phyloP scores from a whole-genome alignment of 2,888 invertebrate species.

The Pecten maximus region DNA sequence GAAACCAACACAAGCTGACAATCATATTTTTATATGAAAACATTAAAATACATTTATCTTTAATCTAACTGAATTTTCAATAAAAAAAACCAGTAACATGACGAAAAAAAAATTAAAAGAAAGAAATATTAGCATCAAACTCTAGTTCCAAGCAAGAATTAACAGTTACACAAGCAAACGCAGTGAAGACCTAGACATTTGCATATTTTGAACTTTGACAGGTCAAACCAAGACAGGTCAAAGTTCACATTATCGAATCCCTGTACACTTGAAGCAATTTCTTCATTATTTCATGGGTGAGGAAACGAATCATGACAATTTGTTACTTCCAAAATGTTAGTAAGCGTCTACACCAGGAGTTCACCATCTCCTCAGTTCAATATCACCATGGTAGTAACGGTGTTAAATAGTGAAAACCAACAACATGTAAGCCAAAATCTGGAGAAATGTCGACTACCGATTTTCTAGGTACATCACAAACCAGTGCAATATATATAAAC shows the following conservation, averaged over 20 bases:
- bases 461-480: background rate
- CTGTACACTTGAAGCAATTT: background rate
- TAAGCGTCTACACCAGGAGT: background rate
- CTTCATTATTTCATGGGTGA: background rate
- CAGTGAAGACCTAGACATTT: background rate
- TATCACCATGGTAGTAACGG: background rate
- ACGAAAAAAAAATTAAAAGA: background rate
- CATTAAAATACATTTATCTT: background rate
- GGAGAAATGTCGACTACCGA: background rate
- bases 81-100: background rate
- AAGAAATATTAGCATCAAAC: background rate
- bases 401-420: background rate
- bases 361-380: background rate
- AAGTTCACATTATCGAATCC: background rate
- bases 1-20: background rate
- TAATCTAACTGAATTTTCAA: background rate
- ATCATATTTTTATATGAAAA: background rate
- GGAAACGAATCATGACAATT: background rate
- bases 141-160: conserved; percentile 33
- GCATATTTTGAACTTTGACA: background rate
- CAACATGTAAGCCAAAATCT: conserved; percentile 7
- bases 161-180: background rate
- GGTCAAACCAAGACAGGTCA: background rate
- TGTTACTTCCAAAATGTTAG: conserved; percentile 23
- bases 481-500: background rate